phyloP scores from a whole-genome alignment of 2,888 invertebrate genomes.

The Punctoribates punctum region DNA sequence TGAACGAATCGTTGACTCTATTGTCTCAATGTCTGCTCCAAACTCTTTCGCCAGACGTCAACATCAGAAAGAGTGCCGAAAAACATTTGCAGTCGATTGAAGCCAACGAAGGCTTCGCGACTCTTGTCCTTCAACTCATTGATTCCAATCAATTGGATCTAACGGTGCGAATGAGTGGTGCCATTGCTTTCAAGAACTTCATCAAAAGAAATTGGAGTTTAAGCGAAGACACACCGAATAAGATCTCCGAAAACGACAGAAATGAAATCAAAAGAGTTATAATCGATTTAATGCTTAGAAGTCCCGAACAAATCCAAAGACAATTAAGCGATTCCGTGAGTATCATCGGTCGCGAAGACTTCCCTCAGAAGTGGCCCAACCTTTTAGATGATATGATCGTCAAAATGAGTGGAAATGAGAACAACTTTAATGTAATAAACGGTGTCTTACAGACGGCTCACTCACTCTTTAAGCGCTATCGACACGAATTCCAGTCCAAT shows the following conservation, averaged over 20 bases:
- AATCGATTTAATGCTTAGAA: constrained; percentile 85
- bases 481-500: constrained; percentile 93
- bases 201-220: constrained; percentile 87
- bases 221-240: constrained; percentile 70
- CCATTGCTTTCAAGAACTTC: constrained; percentile 94
- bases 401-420: constrained; percentile 59
- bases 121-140: constrained; percentile 77
- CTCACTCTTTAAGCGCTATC: constrained; percentile 91
- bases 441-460: constrained; percentile 92
- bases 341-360: constrained; percentile 93
- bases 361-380: constrained; percentile 93
- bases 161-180: constrained; percentile 80
- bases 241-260: constrained; percentile 75
- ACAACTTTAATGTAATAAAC: constrained; percentile 90
- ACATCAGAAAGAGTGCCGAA: constrained; percentile 84
- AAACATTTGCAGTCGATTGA: constrained; percentile 86
- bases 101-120: constrained; percentile 81
- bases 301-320: constrained; percentile 82
- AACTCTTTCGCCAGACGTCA: constrained; percentile 78
- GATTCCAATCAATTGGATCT: constrained; percentile 68
- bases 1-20: constrained; percentile 12
- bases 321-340: constrained; percentile 93
- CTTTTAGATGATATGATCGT: constrained; percentile 88
- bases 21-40: constrained; percentile 68
- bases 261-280: constrained; percentile 76